Conservation (phyloP, 1,140 invertebrate genomes). For the Calliphora vicina region DNA sequence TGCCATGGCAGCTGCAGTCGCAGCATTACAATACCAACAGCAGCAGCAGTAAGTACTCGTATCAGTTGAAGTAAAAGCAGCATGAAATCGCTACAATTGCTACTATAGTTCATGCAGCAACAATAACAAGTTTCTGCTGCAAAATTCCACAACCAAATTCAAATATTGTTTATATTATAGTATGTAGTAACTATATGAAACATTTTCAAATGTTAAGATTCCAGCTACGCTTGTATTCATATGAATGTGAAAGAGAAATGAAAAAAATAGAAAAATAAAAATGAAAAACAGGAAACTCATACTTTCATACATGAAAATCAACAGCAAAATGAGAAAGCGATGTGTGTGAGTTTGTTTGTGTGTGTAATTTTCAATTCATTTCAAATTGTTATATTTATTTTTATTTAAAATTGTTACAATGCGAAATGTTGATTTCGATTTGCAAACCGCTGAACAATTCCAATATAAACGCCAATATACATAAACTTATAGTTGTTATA, state of each 20-base stretch:
- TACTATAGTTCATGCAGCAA: neutral
- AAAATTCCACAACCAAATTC: neutral
- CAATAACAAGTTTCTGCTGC: neutral
- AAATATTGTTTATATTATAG: neutral
- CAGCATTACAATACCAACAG: neutral
- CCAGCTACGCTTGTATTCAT: neutral
- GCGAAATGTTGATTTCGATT: slow-evolving; percentile 31
- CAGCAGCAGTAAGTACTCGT: neutral
- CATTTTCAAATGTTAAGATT: neutral
- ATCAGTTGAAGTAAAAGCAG: neutral
- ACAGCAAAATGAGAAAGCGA: neutral
- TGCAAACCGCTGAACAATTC: slow-evolving; percentile 30
- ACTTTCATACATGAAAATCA: neutral
- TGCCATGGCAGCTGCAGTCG: neutral
- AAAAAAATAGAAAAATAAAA: too few relatives aligned
- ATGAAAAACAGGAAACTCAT: neutral
- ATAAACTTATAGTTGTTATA: neutral
- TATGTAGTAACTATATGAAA: too few relatives aligned
- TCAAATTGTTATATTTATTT: neutral
- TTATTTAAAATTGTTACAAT: slow-evolving; percentile 17
- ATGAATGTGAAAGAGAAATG: neutral
- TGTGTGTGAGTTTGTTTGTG: neutral
- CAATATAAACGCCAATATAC: slow-evolving; percentile 32
- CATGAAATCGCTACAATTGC: neutral
- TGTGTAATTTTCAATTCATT: neutral